A percentile compares a stretch with the other conserved stretches of the same genome.
Conservation (phyloP, 2,888 invertebrate species). For the Lasioglossum figueresi region DNA sequence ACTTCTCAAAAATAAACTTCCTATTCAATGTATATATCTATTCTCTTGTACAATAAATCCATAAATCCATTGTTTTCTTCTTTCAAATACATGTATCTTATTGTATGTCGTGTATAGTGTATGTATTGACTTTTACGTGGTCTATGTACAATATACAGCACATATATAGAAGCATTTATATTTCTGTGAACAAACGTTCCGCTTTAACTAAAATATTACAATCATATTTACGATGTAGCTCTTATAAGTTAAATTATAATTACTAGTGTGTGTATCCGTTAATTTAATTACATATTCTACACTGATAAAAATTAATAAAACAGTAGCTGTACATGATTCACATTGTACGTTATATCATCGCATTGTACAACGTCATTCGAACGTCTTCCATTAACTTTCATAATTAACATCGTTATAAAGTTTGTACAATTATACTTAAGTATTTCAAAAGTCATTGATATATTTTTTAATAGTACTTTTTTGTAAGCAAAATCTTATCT, state of each 20-base stretch:
- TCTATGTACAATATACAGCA: conserved; percentile 25
- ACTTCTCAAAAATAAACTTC: background rate
- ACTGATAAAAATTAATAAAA: conserved; percentile 42
- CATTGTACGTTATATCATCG: conserved; percentile 29
- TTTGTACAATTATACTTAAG: conserved; percentile 28
- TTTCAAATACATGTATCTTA: conserved; percentile 23
- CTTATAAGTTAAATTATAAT: no score
- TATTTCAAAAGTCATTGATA: conserved; percentile 13
- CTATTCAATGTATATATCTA: background rate
- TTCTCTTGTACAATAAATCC: background rate
- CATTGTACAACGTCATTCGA: background rate
- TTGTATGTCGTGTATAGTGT: conserved; percentile 30
- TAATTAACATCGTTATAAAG: conserved; percentile 21
- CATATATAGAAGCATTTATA: conserved; percentile 34
- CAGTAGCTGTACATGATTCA: conserved; percentile 27
- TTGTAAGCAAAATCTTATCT: conserved; percentile 10
- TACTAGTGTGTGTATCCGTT: conserved; percentile 43
- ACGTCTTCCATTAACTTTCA: conserved; percentile 8
- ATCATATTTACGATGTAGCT: conserved; percentile 21
- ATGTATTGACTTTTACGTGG: conserved; percentile 24
- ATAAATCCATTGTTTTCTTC: conserved; percentile 13
- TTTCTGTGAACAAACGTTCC: conserved; percentile 15
- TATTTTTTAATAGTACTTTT: conserved; percentile 4
- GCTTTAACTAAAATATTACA: conserved; percentile 32
- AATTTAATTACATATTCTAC: conserved; percentile 40